Evolutionary conservation across 2,888 invertebrate genomes (phyloP).

Genomic region (Megastigmus dorsalis): DNA sequence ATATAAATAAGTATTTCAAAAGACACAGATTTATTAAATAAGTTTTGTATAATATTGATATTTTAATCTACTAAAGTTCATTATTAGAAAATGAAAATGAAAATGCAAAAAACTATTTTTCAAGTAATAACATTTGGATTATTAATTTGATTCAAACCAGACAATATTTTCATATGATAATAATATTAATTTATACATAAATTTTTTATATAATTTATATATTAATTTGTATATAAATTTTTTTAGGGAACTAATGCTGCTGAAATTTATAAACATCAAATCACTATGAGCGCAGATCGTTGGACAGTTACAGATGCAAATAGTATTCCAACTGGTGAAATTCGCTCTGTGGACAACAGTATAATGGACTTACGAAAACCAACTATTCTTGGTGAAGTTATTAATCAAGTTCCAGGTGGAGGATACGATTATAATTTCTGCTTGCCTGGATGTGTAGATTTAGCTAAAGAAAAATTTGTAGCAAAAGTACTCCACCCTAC

Average conservation of each 20-base stretch:
- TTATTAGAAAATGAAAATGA: too few species aligned
- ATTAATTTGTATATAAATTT: too few species aligned
- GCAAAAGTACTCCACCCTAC: slow-evolving; percentile 82
- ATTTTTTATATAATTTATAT: background rate
- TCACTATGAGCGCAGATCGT: slow-evolving; percentile 85
- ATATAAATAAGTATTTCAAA: too few species aligned
- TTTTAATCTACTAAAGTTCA: too few species aligned
- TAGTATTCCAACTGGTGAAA: slow-evolving; percentile 85
- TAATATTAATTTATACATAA: background rate
- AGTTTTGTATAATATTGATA: too few species aligned
- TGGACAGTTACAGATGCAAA: slow-evolving; percentile 84
- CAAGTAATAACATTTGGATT: too few species aligned
- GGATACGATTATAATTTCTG: slow-evolving; percentile 92
- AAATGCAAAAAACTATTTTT: too few species aligned
- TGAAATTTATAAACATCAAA: slow-evolving; percentile 81
- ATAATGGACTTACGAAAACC: slow-evolving; percentile 84
- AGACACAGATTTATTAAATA: too few species aligned
- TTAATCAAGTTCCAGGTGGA: slow-evolving; percentile 80
- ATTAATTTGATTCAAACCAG: too few species aligned
- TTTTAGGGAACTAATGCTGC: slow-evolving; percentile 77
- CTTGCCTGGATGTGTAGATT: slow-evolving; percentile 69
- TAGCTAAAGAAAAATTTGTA: slow-evolving; percentile 76
- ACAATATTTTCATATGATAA: too few species aligned
- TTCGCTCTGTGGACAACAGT: slow-evolving; percentile 82
- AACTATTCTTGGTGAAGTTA: slow-evolving; percentile 80